phyloP scores from a whole-genome alignment of 1,140 invertebrate genomes.

The Elysia chlorotica region DNA sequence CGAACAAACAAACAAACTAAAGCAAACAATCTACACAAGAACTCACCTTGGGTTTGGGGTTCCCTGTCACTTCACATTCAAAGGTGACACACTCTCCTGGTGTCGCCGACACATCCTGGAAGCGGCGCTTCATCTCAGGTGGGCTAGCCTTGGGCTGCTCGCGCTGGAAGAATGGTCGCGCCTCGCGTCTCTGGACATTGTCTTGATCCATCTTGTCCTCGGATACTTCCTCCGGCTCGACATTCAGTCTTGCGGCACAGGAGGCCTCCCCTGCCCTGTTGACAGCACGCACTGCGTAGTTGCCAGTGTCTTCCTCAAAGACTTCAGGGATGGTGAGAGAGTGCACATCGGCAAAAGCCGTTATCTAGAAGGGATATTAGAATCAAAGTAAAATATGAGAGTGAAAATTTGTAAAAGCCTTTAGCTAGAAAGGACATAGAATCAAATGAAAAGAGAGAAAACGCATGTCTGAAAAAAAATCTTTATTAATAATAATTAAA shows the following conservation, averaged over 20 bases:
- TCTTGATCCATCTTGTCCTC: slow-evolving; percentile 34
- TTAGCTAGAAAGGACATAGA: too few species aligned
- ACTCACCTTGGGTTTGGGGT: slow-evolving; percentile 74
- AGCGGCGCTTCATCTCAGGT: slow-evolving; percentile 58
- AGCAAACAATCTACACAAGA: too few species aligned
- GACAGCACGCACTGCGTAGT: slow-evolving; percentile 85
- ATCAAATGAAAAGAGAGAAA: too few species aligned
- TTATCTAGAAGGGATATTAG: too few species aligned
- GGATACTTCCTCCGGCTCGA: slow-evolving; percentile 62
- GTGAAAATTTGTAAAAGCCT: too few species aligned
- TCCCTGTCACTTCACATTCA: slow-evolving; percentile 74
- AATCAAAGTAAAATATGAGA: too few species aligned
- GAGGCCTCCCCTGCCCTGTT: slow-evolving; percentile 71
- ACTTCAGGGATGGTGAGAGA: slow-evolving; percentile 68
- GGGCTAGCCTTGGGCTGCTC: too few species aligned
- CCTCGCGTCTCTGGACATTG: slow-evolving; percentile 31
- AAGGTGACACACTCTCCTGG: slow-evolving; percentile 71
- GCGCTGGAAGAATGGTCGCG: slow-evolving; percentile 38
- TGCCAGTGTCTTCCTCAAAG: slow-evolving; percentile 77
- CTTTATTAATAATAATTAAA: too few species aligned
- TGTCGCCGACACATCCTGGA: slow-evolving; percentile 56
- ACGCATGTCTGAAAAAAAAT: too few species aligned
- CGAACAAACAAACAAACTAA: too few species aligned
- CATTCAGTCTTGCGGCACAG: slow-evolving; percentile 54
- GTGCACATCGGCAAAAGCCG: slow-evolving; percentile 79